Evolutionary conservation across 2,113 vertebrate genomes (phyloP).

Genomic region (Isichthys henryi): DNA sequence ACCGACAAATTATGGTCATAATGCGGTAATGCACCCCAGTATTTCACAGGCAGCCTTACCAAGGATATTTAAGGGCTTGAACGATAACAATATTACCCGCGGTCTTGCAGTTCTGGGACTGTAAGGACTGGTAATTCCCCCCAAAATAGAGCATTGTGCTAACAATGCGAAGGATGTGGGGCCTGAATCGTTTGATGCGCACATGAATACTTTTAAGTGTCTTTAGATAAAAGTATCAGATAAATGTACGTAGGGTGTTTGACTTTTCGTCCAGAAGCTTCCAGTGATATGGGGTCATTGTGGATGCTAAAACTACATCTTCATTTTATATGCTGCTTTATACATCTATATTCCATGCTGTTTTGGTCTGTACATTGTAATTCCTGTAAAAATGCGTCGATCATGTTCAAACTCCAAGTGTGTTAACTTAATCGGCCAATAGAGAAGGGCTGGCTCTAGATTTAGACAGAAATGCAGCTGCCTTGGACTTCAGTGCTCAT

Average conservation of each 20-base stretch:
- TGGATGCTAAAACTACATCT: background rate
- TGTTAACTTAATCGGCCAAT: background rate
- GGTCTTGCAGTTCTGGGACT: background rate
- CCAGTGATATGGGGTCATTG: background rate
- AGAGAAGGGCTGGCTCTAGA: background rate
- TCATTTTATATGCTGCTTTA: background rate
- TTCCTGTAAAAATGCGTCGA: background rate
- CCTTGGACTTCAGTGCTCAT: background rate
- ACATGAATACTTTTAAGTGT: background rate
- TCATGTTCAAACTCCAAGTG: background rate
- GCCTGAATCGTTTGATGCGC: background rate
- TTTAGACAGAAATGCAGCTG: background rate
- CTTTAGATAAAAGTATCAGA: background rate
- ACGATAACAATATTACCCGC: background rate
- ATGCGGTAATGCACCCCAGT: background rate
- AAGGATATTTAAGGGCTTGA: background rate
- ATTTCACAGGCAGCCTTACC: background rate
- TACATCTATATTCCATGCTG: background rate
- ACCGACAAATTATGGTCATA: background rate
- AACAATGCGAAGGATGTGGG: background rate
- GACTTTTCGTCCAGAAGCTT: background rate
- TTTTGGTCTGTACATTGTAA: background rate
- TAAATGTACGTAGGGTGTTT: background rate
- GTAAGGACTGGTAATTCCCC: background rate
- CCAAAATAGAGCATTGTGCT: background rate